Evolutionary conservation across 2,888 invertebrate genomes (phyloP), one percentile per base, ranked within the genome.

Genomic region (Ornithoptera priamus): DNA sequence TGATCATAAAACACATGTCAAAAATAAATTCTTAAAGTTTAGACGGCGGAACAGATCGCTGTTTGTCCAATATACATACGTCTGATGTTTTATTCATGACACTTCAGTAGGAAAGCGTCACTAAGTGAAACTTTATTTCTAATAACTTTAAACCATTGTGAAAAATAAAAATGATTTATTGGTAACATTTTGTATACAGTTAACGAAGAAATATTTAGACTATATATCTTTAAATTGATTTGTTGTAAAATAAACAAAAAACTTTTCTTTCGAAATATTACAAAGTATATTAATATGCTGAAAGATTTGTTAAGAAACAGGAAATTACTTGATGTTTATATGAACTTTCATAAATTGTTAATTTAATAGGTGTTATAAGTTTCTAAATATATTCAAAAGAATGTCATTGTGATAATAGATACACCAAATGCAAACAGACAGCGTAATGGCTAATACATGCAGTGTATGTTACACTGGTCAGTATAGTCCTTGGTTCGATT

Each of bases 121-220:
- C 72, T 72, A 72, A 77, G 73, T 72, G 75, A 77, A 77, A 77
- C 75, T 81, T 81, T 53, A 80, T 78, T 83, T 81, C 83, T 81
- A 81, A 79, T 83, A 84, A 82, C 79, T 78, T 78, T 84, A 81
- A 78, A 80, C 76, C 56, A 24, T 62, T 67, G 56, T 53, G 56
- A 24, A 62, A 67, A 56, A 39, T 53, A 67, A 67, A 30, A 67
- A 53, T 18, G 62, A 39, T 30, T 53, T 12, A 22, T 58, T 20
- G 4, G 22, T 22, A 24, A 22, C 22, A 1, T 58, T 24, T n/a
- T 56, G 10, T 20, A 24, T 24, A 18, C 12, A 30, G 60, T 60
- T 36, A 36, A n/a, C 6, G n/a, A n/a, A 53, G 6, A 46, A 1
- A 4, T 46, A 53, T 53, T 53, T 18, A n/a, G 18, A 17, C 1